These are phyloP conservation scores for Peromyscus polionotus DNA, from an alignment of 2,113 vertebrate genomes.

Conservation along the genomic window DNA sequence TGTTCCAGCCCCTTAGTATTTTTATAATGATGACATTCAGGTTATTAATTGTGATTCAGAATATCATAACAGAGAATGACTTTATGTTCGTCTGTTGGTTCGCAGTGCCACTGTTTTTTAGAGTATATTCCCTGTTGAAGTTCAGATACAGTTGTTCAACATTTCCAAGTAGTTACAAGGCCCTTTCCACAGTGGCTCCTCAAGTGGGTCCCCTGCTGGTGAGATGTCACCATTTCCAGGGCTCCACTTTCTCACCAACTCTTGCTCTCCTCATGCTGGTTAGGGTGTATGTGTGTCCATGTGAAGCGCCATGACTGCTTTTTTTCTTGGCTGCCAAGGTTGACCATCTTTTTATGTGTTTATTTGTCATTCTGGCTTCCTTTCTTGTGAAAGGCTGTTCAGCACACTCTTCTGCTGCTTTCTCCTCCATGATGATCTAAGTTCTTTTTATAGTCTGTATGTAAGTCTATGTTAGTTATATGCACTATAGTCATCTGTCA, in stretches of 20 bases:
- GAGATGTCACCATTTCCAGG: neutral
- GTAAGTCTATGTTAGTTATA: neutral
- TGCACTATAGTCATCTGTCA: neutral
- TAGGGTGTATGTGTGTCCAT: neutral
- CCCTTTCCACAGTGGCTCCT: neutral
- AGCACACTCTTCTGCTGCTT: neutral
- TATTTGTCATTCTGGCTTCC: slow-evolving; percentile 23
- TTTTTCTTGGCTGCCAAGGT: neutral
- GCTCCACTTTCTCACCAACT: neutral
- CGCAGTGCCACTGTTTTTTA: neutral
- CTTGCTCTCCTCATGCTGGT: neutral
- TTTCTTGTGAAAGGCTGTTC: slow-evolving; percentile 42
- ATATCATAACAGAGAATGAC: neutral
- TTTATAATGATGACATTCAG: neutral
- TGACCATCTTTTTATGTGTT: neutral
- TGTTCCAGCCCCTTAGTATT: neutral
- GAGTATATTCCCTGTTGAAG: neutral
- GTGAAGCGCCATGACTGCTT: neutral
- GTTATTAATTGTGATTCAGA: slow-evolving; percentile 19
- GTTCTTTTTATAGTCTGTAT: neutral
- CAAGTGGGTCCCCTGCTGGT: neutral
- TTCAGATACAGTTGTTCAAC: neutral
- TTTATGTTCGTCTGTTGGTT: neutral
- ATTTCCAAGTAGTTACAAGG: neutral
- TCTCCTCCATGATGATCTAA: neutral